Evolutionary conservation across 2,113 vertebrate species (phyloP).

Genomic region (Spheniscus mendiculus): DNA sequence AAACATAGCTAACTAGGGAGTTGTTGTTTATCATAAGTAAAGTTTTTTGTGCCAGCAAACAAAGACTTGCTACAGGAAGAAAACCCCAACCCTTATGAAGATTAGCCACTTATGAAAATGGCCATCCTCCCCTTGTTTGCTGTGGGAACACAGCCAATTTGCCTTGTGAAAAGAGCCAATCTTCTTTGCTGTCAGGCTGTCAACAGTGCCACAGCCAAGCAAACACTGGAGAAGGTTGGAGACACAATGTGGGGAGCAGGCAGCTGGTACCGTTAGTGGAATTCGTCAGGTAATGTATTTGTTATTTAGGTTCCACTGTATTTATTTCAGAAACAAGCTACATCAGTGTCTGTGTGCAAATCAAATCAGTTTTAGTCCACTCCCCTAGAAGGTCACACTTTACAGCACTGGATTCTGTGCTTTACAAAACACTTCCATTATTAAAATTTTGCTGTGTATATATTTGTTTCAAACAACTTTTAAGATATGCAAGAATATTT

Average conservation of each 20-base stretch:
- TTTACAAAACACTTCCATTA: neutral
- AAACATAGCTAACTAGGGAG: neutral
- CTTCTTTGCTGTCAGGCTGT: neutral
- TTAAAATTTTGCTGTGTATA: neutral
- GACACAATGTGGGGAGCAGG: neutral
- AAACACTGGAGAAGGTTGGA: neutral
- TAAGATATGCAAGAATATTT: neutral
- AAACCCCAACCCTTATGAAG: rapidly evolving
- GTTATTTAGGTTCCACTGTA: neutral
- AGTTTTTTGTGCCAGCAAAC: neutral
- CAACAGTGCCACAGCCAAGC: neutral
- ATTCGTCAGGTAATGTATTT: neutral
- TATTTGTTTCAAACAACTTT: neutral
- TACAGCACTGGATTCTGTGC: neutral
- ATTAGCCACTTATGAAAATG: neutral
- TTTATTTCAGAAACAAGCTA: neutral
- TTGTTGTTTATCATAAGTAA: neutral
- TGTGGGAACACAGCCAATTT: neutral
- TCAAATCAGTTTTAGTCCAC: neutral
- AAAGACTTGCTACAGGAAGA: neutral
- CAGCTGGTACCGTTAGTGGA: neutral
- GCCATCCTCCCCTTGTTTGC: neutral
- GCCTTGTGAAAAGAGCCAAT: neutral
- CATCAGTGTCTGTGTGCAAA: neutral
- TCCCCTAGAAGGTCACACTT: neutral